Evolutionary conservation across 2,113 vertebrate species (phyloP).

Genomic region (Dipodomys stephensi): DNA sequence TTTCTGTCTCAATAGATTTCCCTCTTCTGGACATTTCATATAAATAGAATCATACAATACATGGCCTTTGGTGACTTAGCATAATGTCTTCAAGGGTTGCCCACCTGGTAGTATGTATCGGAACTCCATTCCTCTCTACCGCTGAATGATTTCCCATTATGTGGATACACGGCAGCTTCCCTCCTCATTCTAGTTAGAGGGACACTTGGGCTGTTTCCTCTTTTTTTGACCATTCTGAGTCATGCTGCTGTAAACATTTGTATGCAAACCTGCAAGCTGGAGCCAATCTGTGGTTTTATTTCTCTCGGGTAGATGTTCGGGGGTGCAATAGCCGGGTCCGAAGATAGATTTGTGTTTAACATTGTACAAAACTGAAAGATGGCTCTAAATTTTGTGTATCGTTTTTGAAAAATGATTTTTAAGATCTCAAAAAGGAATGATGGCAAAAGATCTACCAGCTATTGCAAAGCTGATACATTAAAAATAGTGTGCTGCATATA

Average conservation of each 20-base stretch:
- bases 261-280: too few relatives aligned
- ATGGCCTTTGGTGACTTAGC: neutral
- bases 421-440: neutral
- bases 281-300: neutral
- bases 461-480: neutral
- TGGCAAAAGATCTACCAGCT: neutral
- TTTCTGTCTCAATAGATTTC: too few relatives aligned
- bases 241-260: neutral
- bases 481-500: neutral
- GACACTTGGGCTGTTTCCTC: neutral
- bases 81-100: neutral
- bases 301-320: neutral
- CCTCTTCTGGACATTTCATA: neutral
- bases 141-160: neutral
- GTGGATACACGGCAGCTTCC: fast-evolving
- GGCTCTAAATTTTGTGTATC: neutral
- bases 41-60: neutral
- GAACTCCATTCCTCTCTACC: neutral
- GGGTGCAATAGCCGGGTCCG: neutral
- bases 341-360: neutral
- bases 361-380: neutral
- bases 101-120: neutral
- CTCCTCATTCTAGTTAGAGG: neutral
- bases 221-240: neutral
- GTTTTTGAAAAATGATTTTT: neutral